phyloP scores from a whole-genome alignment of 2,888 invertebrate genomes.

The Yponomeuta cagnagella region DNA sequence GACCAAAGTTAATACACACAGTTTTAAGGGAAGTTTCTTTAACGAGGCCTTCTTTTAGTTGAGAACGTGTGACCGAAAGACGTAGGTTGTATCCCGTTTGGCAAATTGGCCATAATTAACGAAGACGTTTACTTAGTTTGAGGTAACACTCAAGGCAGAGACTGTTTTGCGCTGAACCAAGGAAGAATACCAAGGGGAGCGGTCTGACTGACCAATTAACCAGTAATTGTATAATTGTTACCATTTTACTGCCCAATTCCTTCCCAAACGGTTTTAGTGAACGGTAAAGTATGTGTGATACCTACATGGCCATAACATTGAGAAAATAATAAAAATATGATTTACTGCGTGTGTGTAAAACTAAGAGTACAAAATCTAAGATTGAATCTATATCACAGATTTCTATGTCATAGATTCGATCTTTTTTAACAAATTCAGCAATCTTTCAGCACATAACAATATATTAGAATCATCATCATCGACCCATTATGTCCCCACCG shows the following conservation, averaged over 20 bases:
- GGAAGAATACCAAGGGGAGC: not conserved
- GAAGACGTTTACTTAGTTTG: constrained; percentile 1
- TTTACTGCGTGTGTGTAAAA: not conserved
- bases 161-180: not conserved
- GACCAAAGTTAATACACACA: not conserved
- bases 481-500: no score
- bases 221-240: not conserved
- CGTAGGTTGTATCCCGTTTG: constrained; percentile 1
- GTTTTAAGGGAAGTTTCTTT: not conserved
- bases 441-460: no score
- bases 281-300: not conserved
- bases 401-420: no score
- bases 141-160: not conserved
- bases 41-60: not conserved
- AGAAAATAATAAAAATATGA: not conserved
- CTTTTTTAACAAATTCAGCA: no score
- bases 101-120: not conserved
- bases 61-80: not conserved
- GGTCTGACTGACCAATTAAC: not conserved
- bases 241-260: not conserved
- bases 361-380: no score
- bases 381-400: no score
- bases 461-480: no score
- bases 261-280: not conserved
- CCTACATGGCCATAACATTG: not conserved